Evolutionary conservation across 1,140 invertebrate genomes (phyloP).

Genomic region (Acromyrmex charruanus): DNA sequence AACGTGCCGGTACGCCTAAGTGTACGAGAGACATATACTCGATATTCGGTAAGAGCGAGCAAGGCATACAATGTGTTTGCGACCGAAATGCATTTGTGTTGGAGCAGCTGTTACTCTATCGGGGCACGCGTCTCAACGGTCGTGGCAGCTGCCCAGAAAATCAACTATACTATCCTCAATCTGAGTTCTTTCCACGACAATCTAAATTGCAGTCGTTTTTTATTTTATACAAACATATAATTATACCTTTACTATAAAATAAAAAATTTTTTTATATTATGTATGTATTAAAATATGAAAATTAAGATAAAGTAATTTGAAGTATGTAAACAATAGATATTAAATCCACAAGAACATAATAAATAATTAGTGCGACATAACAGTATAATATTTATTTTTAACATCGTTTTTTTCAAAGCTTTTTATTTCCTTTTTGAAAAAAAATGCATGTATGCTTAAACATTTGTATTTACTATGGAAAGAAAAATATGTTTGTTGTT

Average conservation of each 20-base stretch:
- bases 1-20: constrained; percentile 30
- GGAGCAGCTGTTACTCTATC: constrained; percentile 80
- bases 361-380: neutral
- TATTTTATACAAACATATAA: neutral
- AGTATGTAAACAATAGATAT: neutral
- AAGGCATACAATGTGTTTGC: constrained; percentile 71
- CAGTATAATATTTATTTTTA: neutral
- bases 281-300: too few relatives aligned
- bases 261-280: neutral
- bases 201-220: neutral
- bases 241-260: constrained; percentile 14
- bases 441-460: neutral
- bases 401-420: neutral
- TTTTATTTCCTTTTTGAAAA: neutral
- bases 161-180: constrained; percentile 74
- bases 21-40: constrained; percentile 51
- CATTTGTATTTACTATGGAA: neutral
- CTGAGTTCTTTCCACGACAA: constrained; percentile 69
- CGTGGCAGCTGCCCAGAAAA: constrained; percentile 84
- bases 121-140: constrained; percentile 85
- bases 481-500: neutral
- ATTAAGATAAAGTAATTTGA: neutral
- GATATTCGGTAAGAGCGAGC: constrained; percentile 43
- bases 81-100: constrained; percentile 72
- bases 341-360: neutral